Percentiles rank a stretch among this genome's conserved stretches.
These are phyloP conservation scores for Chlorodrepanis virens DNA, from an alignment of 2,113 vertebrate species.

Conservation along the genomic window DNA sequence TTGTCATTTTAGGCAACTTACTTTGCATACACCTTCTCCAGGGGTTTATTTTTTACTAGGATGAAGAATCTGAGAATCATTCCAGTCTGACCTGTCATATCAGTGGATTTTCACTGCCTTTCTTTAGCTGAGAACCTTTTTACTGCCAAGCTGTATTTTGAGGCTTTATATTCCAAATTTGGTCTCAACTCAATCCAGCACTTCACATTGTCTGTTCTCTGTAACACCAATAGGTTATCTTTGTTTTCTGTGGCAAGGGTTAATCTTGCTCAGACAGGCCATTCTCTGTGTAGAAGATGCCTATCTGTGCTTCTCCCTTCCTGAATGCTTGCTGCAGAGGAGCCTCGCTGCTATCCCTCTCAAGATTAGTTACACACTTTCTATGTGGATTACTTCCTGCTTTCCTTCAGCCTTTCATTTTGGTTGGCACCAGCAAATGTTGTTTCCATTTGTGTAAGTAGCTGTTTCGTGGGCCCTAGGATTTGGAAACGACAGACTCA, in stretches of 20 bases:
- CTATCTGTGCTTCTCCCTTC: conserved; percentile 19
- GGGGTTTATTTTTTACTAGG: not conserved
- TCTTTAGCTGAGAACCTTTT: not conserved
- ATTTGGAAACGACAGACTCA: not conserved
- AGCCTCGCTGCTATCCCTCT: not conserved
- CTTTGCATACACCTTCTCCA: not conserved
- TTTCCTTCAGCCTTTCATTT: conserved; percentile 23
- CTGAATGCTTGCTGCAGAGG: not conserved
- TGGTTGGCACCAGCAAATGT: not conserved
- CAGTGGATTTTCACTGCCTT: not conserved
- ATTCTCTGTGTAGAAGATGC: conserved; percentile 13
- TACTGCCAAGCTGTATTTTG: not conserved
- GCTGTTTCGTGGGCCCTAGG: not conserved
- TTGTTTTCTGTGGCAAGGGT: conserved; percentile 47
- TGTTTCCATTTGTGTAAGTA: conserved; percentile 10
- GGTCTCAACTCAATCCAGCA: not conserved
- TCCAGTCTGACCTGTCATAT: not conserved
- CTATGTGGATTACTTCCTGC: conserved; percentile 36
- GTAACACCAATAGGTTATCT: not conserved
- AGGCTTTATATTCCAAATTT: not conserved
- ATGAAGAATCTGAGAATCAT: not conserved
- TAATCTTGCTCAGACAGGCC: conserved; percentile 31
- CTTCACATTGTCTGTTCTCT: not conserved
- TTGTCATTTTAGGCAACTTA: not conserved
- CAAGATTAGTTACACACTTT: conserved; percentile 28